These are phyloP conservation scores for Tenualosa thibaudeaui DNA, from an alignment of 2,797 vertebrate genomes.

Conservation along the genomic window DNA sequence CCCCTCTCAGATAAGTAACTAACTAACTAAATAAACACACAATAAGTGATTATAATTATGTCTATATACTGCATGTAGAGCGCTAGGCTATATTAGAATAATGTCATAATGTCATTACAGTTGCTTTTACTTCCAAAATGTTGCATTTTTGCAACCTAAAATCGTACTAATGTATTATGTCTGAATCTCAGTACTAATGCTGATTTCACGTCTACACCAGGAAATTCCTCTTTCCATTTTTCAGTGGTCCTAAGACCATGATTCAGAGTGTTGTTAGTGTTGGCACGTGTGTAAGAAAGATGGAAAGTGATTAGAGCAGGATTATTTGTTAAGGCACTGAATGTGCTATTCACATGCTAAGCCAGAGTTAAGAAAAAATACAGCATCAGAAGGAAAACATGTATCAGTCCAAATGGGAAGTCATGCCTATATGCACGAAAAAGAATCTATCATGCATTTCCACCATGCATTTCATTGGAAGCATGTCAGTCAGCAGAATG, in stretches of 20 bases:
- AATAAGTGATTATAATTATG: background rate
- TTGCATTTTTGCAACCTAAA: background rate
- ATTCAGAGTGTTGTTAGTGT: background rate
- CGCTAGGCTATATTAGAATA: background rate
- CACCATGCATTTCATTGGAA: constrained; percentile 63
- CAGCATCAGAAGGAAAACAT: constrained; percentile 57
- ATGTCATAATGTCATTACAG: too few relatives aligned
- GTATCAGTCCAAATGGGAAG: constrained; percentile 54
- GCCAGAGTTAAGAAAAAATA: constrained; percentile 44
- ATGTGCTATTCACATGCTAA: constrained; percentile 60
- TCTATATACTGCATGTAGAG: background rate
- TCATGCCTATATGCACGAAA: constrained; percentile 50
- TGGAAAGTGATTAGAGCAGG: background rate
- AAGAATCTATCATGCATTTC: constrained; percentile 47
- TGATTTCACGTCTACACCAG: background rate
- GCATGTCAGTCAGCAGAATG: constrained; percentile 45
- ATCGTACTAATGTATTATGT: background rate
- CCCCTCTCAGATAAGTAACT: too few relatives aligned
- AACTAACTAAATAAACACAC: too few relatives aligned
- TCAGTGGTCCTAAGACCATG: background rate
- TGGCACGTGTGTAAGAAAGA: background rate
- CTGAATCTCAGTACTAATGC: background rate
- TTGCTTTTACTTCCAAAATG: background rate
- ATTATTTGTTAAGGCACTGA: background rate
- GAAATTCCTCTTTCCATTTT: background rate